Percentiles rank a stretch among this genome's conserved stretches.
Conservation (phyloP, 1,140 invertebrate genomes). For the Achroia grisella region DNA sequence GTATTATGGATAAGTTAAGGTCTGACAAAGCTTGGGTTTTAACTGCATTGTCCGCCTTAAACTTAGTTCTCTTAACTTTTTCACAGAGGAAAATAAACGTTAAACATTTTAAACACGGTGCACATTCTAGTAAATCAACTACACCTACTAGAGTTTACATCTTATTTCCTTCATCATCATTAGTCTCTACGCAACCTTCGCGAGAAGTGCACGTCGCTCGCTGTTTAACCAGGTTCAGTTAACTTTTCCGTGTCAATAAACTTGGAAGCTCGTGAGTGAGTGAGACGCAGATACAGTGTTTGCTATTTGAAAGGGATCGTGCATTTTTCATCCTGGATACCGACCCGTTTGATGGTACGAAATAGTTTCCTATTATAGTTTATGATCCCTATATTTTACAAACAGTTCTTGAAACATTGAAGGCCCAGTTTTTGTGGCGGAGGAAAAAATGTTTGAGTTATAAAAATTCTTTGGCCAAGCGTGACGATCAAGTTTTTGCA, state of each 20-base stretch:
- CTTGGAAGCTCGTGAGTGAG: slow-evolving; percentile 22
- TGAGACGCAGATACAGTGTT: slow-evolving; percentile 20
- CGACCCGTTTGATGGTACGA: slow-evolving; percentile 48
- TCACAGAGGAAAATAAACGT: slow-evolving; percentile 20
- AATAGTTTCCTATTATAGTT: no score
- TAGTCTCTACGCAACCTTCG: slow-evolving; percentile 22
- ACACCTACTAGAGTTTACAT: slow-evolving; percentile 3
- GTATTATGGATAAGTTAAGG: no score
- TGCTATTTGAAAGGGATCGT: slow-evolving; percentile 8
- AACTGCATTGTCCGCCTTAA: no score
- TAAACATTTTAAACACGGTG: slow-evolving; percentile 12
- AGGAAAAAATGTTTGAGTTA: no score
- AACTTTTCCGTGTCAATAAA: slow-evolving; percentile 24
- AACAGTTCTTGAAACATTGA: no score
- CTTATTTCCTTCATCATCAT: slow-evolving; percentile 25
- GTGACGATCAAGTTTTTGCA: no score
- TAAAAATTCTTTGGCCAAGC: no score
- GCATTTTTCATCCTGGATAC: slow-evolving; percentile 52
- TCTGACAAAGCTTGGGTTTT: no score
- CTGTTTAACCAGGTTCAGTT: slow-evolving; percentile 8
- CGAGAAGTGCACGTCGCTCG: slow-evolving; percentile 18
- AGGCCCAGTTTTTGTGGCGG: no score
- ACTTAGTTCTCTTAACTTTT: background rate
- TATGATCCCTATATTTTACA: no score
- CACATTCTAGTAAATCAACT: slow-evolving; percentile 11